These are phyloP conservation scores for Neotragus moschatus DNA, from an alignment of 2,113 vertebrate species.

Conservation along the genomic window DNA sequence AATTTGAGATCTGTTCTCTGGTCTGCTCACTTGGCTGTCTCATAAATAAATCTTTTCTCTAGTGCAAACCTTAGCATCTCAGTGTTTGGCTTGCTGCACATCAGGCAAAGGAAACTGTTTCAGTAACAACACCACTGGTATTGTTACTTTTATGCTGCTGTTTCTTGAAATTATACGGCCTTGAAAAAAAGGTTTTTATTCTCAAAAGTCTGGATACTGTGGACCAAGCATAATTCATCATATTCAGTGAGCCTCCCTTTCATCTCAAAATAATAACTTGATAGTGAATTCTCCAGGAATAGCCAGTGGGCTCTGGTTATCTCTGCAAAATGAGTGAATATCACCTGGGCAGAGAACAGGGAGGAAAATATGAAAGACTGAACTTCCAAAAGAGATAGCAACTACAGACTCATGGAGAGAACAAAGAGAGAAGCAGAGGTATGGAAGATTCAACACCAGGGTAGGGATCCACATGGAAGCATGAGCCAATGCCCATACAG, in stretches of 20 bases:
- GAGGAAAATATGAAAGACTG: neutral
- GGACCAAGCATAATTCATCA: neutral
- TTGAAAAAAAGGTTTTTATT: neutral
- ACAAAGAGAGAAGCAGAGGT: neutral
- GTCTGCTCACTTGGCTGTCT: neutral
- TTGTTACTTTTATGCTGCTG: neutral
- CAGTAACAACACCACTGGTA: neutral
- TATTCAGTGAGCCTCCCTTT: neutral
- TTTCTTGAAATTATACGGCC: neutral
- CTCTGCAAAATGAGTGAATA: neutral
- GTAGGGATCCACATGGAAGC: fast-evolving
- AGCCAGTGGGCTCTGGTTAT: neutral
- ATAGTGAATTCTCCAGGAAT: neutral
- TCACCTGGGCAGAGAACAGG: neutral
- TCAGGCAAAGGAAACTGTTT: neutral
- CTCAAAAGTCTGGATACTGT: neutral
- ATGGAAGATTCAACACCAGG: neutral
- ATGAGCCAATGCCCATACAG: neutral
- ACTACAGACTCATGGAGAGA: neutral
- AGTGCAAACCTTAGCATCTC: neutral
- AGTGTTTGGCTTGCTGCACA: neutral
- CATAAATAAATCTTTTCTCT: neutral
- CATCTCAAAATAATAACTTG: neutral
- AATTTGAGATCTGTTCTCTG: neutral
- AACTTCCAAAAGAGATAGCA: neutral